These are phyloP conservation scores for Artibeus lituratus DNA, from an alignment of 2,797 vertebrate species.

Conservation along the genomic window DNA sequence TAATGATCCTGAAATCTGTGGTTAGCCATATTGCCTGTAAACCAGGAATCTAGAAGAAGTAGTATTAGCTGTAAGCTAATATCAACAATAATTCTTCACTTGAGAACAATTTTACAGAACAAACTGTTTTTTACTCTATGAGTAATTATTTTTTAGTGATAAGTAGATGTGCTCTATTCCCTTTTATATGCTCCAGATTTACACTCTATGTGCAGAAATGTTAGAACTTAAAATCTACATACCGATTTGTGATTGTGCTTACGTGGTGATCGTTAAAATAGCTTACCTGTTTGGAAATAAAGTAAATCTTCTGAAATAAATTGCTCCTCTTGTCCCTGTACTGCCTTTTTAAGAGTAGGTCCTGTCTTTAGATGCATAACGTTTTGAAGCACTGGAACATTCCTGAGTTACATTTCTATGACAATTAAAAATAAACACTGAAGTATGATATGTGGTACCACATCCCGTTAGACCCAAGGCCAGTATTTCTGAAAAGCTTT, in stretches of 20 bases:
- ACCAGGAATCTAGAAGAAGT: slow-evolving; percentile 4
- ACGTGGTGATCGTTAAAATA: neutral
- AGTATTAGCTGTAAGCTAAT: neutral
- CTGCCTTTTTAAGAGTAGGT: neutral
- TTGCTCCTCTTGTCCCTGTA: neutral
- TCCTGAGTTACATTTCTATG: neutral
- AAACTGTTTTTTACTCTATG: slow-evolving; percentile 8
- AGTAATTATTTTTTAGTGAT: neutral
- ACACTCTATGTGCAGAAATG: neutral
- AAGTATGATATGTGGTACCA: neutral
- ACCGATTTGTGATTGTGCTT: neutral
- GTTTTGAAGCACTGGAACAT: slow-evolving; percentile 21
- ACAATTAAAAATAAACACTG: slow-evolving; percentile 37
- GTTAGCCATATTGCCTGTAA: neutral
- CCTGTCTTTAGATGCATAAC: neutral
- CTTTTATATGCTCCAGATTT: neutral
- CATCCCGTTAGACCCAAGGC: neutral
- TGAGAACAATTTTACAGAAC: slow-evolving; percentile 8
- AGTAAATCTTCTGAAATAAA: slow-evolving; percentile 18
- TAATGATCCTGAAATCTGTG: neutral
- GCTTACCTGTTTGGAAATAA: neutral
- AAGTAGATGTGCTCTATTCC: neutral
- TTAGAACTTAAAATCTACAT: neutral
- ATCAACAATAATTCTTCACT: neutral
- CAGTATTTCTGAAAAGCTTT: slow-evolving; percentile 38